phyloP scores from a whole-genome alignment of 2,888 invertebrate genomes.

The Thelaira solivaga region DNA sequence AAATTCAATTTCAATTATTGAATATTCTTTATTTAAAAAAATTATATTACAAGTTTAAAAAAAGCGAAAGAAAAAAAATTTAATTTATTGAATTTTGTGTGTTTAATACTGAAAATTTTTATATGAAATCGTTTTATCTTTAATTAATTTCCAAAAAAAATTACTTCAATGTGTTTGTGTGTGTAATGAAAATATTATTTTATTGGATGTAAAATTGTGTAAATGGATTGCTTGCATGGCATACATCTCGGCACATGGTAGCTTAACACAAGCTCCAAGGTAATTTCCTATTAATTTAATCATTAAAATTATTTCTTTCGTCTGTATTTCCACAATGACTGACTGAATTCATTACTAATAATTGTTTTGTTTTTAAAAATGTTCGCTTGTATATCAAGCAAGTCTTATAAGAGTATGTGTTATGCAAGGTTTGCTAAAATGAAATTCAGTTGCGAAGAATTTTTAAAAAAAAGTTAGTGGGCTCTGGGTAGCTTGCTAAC shows the following conservation, averaged over 20 bases:
- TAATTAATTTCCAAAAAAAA: too few species aligned
- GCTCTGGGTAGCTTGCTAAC: too few species aligned
- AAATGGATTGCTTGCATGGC: slow-evolving; percentile 73
- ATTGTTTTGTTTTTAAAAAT: too few species aligned
- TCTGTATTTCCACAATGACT: too few species aligned
- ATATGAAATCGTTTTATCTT: too few species aligned
- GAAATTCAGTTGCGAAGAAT: too few species aligned
- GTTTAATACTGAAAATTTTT: neutral
- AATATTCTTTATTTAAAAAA: neutral
- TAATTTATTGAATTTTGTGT: neutral
- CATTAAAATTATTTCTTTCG: too few species aligned
- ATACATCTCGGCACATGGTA: slow-evolving; percentile 77
- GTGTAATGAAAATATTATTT: neutral
- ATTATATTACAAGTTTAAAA: neutral
- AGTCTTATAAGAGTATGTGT: too few species aligned
- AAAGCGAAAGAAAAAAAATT: neutral
- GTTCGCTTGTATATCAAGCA: too few species aligned
- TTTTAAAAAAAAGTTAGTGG: too few species aligned
- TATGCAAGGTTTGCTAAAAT: too few species aligned
- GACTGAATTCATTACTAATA: too few species aligned
- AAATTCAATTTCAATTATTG: neutral
- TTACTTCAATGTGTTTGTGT: slow-evolving; percentile 10
- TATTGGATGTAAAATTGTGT: slow-evolving; percentile 29
- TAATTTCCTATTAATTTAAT: slow-evolving; percentile 67
- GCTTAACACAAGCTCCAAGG: slow-evolving; percentile 77